A percentile compares a stretch with the other conserved stretches of the same genome.
Conservation (phyloP, 2,888 invertebrate species). For the Chromoteleia sp. region DNA sequence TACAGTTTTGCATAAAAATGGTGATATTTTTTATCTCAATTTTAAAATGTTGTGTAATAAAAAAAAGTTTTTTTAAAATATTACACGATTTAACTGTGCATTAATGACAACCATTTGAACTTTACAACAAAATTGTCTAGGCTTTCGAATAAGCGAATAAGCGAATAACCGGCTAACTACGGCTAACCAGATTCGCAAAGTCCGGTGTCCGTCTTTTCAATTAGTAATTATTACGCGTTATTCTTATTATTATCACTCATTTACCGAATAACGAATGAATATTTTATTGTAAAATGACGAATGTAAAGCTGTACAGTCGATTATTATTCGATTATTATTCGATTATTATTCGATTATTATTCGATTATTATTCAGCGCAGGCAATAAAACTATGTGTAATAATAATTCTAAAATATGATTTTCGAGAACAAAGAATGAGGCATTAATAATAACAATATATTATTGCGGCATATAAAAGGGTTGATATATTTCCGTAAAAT, state of each 20-base stretch:
- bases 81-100: constrained; percentile 28
- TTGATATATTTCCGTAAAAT: constrained; percentile 65
- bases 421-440: constrained; percentile 11
- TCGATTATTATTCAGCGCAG: too few relatives aligned
- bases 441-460: constrained; percentile 63
- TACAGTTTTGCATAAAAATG: constrained; percentile 57
- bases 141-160: too few relatives aligned
- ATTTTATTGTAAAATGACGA: too few relatives aligned
- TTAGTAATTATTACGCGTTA: too few relatives aligned
- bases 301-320: too few relatives aligned
- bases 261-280: too few relatives aligned
- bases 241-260: too few relatives aligned
- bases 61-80: constrained; percentile 31
- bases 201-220: too few relatives aligned
- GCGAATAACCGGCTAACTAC: too few relatives aligned
- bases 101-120: constrained; percentile 22
- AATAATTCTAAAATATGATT: background rate
- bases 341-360: too few relatives aligned
- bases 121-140: constrained; percentile 29
- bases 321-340: too few relatives aligned
- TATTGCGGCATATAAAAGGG: constrained; percentile 59
- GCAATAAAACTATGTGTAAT: background rate
- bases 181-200: too few relatives aligned
- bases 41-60: constrained; percentile 45
- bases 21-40: constrained; percentile 45